Percentiles rank a stretch among this genome's conserved stretches.
phyloP scores from a whole-genome alignment of 2,797 vertebrate genomes.

The Gambelia wislizenii region DNA sequence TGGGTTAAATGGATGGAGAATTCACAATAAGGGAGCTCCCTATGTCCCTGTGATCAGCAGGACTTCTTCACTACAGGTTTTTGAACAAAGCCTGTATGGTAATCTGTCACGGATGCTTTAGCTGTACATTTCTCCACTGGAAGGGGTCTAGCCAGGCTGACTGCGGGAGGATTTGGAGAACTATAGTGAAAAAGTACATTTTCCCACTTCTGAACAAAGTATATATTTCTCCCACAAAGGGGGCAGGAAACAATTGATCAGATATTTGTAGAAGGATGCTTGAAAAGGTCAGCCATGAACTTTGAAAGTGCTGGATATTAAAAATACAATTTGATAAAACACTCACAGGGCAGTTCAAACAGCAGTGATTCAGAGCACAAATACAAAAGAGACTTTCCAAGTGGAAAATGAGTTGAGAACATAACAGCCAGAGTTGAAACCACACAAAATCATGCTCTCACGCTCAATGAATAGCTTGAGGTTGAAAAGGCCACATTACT shows the following conservation, averaged over 20 bases:
- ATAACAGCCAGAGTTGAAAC: not conserved
- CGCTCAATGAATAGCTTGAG: not conserved
- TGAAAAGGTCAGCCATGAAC: constrained; percentile 18
- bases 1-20: not conserved
- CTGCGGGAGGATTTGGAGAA: too few species aligned
- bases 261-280: not conserved
- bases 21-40: not conserved
- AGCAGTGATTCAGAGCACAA: constrained; percentile 28
- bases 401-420: not conserved
- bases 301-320: constrained; percentile 4
- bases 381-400: not conserved
- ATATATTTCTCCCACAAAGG: not conserved
- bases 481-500: not conserved
- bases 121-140: too few species aligned
- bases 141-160: too few species aligned
- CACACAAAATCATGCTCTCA: not conserved
- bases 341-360: not conserved
- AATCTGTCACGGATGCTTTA: too few species aligned
- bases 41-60: not conserved
- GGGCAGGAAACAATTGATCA: not conserved
- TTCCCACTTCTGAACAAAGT: too few species aligned
- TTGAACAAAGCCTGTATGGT: too few species aligned
- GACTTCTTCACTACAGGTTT: not conserved
- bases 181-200: too few species aligned
- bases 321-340: constrained; percentile 22